phyloP scores from a whole-genome alignment of 2,797 vertebrate species.

The Zalophus californianus region DNA sequence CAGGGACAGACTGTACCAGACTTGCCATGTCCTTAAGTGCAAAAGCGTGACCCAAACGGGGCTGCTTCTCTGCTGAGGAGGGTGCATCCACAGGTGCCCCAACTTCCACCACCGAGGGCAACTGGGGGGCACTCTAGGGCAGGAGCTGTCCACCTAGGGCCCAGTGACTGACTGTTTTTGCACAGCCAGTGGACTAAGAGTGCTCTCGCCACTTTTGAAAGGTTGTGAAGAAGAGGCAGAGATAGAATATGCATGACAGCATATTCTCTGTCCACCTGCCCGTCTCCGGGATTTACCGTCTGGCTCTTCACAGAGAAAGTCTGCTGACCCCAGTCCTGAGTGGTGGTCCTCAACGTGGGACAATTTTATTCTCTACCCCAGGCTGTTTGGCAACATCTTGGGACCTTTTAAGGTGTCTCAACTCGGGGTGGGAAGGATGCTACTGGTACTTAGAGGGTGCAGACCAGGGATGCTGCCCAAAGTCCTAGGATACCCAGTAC shows the following conservation, averaged over 20 bases:
- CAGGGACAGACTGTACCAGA: rapidly evolving
- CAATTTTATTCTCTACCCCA: rapidly evolving
- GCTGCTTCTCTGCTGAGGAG: background rate
- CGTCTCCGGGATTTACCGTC: no score
- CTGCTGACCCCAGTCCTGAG: background rate
- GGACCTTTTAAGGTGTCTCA: background rate
- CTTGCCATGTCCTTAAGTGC: no score
- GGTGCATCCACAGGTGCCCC: background rate
- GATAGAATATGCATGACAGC: background rate
- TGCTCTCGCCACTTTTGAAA: background rate
- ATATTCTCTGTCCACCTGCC: background rate
- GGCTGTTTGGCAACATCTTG: background rate
- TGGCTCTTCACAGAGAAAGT: background rate
- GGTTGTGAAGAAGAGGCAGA: background rate
- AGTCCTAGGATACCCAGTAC: background rate
- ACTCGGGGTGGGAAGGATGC: rapidly evolving
- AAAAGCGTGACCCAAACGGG: background rate
- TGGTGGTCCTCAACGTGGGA: background rate
- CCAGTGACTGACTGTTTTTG: background rate
- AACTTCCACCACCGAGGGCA: background rate
- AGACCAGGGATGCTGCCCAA: background rate
- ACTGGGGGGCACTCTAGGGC: no score
- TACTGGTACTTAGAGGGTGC: background rate
- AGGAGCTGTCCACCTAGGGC: background rate
- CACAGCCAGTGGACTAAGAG: background rate